Base-by-base conservation (phyloP, 2,113 vertebrate genomes). In the zebrafish (Danio rerio) region DNA sequence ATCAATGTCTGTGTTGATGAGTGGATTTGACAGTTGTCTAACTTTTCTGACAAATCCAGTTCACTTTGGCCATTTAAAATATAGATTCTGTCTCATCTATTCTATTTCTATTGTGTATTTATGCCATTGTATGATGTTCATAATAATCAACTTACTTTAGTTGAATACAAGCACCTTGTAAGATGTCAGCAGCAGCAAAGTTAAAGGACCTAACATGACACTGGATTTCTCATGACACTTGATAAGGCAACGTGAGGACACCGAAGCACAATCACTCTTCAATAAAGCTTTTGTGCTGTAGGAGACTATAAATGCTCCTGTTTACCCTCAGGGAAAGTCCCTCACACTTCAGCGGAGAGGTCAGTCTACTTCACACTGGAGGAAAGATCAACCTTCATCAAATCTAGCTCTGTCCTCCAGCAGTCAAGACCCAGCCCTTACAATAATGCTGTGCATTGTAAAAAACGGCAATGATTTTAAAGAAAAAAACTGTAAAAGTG, bases 211-310 rank as follows among this genome's bases (percentile, higher is more conserved):
- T 5, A 49, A 9, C 7, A 31, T 47, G 66, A 81, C 79, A 63
- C 52, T 61, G 74, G 58, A 52, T 83, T 86, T 81, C 71, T 73
- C 42, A 61, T 86, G 80, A 87, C 85, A 86, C 70, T 83, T 63
- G 83, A 90, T 80, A 78, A 86, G 84, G 73, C 40, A 78, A 74
- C 70, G 20, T 55, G 66, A 80, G 70, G 86, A 78, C 43, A 50
- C 69, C 40, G 69, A 62, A 71, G 61, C 63, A 21, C 43, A 71
- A 58, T 56, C 42, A 21, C 75, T 78, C 47, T 80, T 83, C 85
- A 88, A 86, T 81, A 83, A 74, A 81, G 85, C 83, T 87, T 86
- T 85, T 83, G 84, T 88, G 76, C 75, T 56, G 58, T 21, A 13
- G 43, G 42, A 71, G 75, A 70, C 58, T 45, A 63, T 55, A 68